A percentile compares a stretch with the other conserved stretches of the same genome.
Evolutionary conservation across 2,888 invertebrate genomes (phyloP).

Genomic region (Lissocephala sabroskyi): DNA sequence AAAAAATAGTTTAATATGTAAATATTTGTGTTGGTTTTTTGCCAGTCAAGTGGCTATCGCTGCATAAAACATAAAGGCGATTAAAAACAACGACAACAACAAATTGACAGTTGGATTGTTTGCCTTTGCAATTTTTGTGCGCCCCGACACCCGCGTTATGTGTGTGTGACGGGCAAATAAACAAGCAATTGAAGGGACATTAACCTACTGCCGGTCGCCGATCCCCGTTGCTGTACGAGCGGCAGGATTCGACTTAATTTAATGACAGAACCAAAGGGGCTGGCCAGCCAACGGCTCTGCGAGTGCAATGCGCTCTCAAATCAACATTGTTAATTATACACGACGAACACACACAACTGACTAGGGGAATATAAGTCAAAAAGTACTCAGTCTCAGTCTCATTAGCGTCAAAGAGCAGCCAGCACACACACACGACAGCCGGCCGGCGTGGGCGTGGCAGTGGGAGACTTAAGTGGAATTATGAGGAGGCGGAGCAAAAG

Average conservation of each 20-base stretch:
- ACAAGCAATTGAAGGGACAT: not conserved
- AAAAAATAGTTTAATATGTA: too few relatives aligned
- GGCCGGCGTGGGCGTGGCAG: not conserved
- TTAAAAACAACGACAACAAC: not conserved
- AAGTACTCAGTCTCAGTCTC: not conserved
- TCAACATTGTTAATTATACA: conserved; percentile 3
- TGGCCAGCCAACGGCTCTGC: too few relatives aligned
- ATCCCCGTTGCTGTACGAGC: not conserved
- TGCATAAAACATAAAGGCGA: too few relatives aligned
- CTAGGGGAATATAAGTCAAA: conserved; percentile 2
- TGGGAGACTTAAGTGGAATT: too few relatives aligned
- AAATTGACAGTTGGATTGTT: not conserved
- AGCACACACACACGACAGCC: not conserved
- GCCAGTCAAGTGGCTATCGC: too few relatives aligned
- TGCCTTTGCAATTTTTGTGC: too few relatives aligned
- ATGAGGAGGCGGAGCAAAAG: not conserved
- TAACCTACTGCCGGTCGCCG: not conserved
- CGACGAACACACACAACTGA: too few relatives aligned
- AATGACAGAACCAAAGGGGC: too few relatives aligned
- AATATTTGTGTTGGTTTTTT: too few relatives aligned
- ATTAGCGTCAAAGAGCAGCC: not conserved
- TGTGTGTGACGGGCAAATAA: too few relatives aligned
- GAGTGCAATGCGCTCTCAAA: conserved; percentile 1
- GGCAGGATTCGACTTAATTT: not conserved
- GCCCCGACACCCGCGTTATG: too few relatives aligned